phyloP scores from a whole-genome alignment of 2,797 vertebrate species.

The Chrysocyon brachyurus region DNA sequence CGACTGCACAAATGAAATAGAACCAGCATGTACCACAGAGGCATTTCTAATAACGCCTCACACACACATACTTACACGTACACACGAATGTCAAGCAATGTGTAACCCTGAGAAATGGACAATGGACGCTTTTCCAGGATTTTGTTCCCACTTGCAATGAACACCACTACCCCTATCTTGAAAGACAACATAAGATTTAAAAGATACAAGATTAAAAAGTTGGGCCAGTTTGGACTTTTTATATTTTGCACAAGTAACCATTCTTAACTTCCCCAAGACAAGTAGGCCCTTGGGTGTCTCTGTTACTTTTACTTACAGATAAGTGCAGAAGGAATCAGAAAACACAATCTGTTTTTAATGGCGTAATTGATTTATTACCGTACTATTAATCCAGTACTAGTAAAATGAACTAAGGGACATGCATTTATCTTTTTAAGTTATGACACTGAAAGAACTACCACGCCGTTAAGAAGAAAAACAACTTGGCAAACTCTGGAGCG shows the following conservation, averaged over 20 bases:
- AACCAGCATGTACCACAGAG: not conserved
- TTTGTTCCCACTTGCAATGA: not conserved
- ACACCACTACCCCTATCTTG: not conserved
- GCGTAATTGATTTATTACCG: conserved; percentile 28
- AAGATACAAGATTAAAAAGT: conserved; percentile 5
- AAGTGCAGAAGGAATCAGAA: not conserved
- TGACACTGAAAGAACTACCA: conserved; percentile 45
- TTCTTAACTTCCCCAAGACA: not conserved
- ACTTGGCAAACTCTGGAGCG: not conserved
- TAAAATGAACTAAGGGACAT: conserved; percentile 5
- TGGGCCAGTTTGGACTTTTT: not conserved
- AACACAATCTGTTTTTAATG: conserved; percentile 46
- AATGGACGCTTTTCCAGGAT: not conserved
- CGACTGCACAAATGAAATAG: not conserved
- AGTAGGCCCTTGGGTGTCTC: not conserved
- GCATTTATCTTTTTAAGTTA: conserved; percentile 62
- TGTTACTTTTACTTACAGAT: not conserved
- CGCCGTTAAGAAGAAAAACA: conserved; percentile 68
- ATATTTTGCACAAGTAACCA: not conserved
- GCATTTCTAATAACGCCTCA: not conserved
- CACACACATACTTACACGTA: not conserved
- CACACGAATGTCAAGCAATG: rapidly evolving
- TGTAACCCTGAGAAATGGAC: not conserved
- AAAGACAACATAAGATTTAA: not conserved
- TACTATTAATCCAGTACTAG: conserved; percentile 4